Conservation (phyloP, 2,797 vertebrate species). For the Orientallactaga sibirica region DNA sequence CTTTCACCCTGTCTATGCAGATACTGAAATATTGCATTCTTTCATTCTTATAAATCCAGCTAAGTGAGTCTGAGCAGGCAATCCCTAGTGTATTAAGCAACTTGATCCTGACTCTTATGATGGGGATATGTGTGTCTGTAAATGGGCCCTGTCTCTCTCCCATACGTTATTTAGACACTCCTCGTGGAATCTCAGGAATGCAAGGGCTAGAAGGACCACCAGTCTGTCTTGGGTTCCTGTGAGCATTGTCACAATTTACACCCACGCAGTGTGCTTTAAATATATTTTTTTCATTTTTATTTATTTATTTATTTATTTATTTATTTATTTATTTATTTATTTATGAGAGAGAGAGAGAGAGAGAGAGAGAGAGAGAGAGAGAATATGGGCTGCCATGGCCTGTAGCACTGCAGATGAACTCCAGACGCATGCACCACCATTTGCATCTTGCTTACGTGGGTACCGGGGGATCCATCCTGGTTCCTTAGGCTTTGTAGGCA, state of each 20-base stretch:
- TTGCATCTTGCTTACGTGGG: no score
- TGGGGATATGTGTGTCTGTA: no score
- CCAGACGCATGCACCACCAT: no score
- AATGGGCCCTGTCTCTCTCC: neutral
- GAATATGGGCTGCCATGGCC: no score
- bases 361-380: no score
- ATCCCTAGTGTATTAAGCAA: neutral
- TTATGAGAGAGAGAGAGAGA: no score
- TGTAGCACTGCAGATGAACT: no score
- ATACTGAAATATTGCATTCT: neutral
- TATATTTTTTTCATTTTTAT: no score
- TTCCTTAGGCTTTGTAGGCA: no score
- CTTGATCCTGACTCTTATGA: neutral
- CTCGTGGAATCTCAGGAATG: neutral
- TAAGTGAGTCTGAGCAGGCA: neutral
- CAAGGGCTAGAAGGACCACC: neutral
- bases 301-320: no score
- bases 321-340: no score
- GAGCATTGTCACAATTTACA: neutral
- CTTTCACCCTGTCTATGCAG: neutral
- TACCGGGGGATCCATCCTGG: no score
- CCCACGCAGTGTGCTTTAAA: neutral
- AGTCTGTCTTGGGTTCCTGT: neutral
- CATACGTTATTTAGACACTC: rapidly evolving
- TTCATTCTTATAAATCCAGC: slow-evolving; percentile 4